These are phyloP conservation scores for Mongoloraphidia duomilia DNA, from an alignment of 2,888 invertebrate species.

Conservation along the genomic window DNA sequence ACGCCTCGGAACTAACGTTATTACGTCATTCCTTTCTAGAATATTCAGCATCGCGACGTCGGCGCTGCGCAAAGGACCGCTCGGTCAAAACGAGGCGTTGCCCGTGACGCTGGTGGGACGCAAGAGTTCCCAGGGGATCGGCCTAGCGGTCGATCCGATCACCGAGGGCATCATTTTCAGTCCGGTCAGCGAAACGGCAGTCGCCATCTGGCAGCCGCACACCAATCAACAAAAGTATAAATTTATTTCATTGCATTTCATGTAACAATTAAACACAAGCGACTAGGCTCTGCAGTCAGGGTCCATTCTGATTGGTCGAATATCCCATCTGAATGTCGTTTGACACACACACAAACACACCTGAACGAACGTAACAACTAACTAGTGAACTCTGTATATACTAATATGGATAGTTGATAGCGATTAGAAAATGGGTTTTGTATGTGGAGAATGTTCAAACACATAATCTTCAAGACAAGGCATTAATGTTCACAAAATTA, in stretches of 20 bases:
- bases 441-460: too few species aligned
- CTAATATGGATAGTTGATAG: too few species aligned
- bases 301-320: too few species aligned
- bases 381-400: too few species aligned
- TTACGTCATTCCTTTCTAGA: constrained; percentile 25
- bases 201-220: constrained; percentile 66
- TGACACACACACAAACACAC: too few species aligned
- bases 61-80: constrained; percentile 56
- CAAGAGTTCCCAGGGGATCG: constrained; percentile 73
- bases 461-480: too few species aligned
- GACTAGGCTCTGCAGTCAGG: too few species aligned
- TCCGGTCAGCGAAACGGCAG: constrained; percentile 64
- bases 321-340: too few species aligned
- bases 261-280: not conserved
- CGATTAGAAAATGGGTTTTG: too few species aligned
- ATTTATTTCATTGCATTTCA: not conserved
- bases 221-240: constrained; percentile 54
- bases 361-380: too few species aligned
- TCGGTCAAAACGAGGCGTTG: constrained; percentile 51
- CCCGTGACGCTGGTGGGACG: constrained; percentile 66
- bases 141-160: constrained; percentile 51
- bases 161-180: constrained; percentile 66
- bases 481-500: too few species aligned
- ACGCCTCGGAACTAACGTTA: not conserved
- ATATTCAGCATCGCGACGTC: constrained; percentile 65